Percentiles rank a stretch among this genome's conserved stretches.
phyloP scores from a whole-genome alignment of 2,888 invertebrate species.

The Melipona beecheii region DNA sequence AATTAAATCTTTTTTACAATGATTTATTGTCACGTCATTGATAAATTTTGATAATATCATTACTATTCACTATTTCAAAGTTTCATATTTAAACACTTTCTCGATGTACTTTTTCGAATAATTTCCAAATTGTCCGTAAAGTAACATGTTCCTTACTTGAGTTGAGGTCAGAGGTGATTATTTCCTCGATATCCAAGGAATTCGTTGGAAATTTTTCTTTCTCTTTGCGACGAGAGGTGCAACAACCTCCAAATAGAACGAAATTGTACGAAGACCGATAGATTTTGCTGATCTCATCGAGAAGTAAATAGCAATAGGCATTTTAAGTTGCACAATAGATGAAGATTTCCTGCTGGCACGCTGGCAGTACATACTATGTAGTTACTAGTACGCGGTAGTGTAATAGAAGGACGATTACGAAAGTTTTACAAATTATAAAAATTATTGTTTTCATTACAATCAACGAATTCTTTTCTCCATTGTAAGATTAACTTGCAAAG shows the following conservation, averaged over 20 bases:
- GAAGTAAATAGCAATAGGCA: not conserved
- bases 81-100: too few relatives aligned
- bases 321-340: slow-evolving; percentile 33
- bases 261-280: slow-evolving; percentile 3
- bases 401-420: slow-evolving; percentile 37
- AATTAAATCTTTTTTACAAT: too few relatives aligned
- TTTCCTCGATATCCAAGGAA: accelerated
- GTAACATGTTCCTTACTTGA: not conserved
- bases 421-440: slow-evolving; percentile 6
- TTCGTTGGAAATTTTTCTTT: not conserved
- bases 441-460: too few relatives aligned
- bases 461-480: too few relatives aligned
- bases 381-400: slow-evolving; percentile 21
- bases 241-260: not conserved
- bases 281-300: slow-evolving; percentile 4
- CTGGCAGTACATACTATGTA: not conserved
- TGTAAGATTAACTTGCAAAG: not conserved
- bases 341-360: slow-evolving; percentile 44
- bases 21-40: too few relatives aligned
- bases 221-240: not conserved
- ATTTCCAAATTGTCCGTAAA: not conserved
- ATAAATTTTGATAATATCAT: too few relatives aligned
- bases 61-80: too few relatives aligned
- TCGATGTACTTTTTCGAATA: not conserved
- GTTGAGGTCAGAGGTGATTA: not conserved